phyloP scores from a whole-genome alignment of 2,797 vertebrate genomes.

The Dicrostonyx torquatus region DNA sequence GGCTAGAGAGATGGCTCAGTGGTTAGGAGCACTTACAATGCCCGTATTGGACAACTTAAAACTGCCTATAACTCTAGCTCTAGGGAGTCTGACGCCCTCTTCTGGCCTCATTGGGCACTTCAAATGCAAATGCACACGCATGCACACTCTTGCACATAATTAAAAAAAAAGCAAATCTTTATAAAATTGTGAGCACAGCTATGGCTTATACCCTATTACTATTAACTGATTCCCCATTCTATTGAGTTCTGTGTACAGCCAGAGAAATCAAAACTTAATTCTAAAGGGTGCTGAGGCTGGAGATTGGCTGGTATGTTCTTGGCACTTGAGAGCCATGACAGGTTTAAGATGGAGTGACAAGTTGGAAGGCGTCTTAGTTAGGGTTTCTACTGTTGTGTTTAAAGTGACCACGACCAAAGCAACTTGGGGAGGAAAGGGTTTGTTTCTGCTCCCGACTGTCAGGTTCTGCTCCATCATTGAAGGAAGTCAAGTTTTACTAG shows the following conservation, averaged over 20 bases:
- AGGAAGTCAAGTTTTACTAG: not conserved
- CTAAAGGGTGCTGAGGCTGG: not conserved
- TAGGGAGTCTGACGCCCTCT: not conserved
- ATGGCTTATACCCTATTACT: not conserved
- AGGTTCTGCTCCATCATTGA: not conserved
- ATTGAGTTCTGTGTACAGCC: not conserved
- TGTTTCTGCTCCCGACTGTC: not conserved
- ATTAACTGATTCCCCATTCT: not conserved
- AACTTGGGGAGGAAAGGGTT: not conserved
- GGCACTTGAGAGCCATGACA: not conserved
- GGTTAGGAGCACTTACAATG: not conserved
- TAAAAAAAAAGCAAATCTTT: not conserved
- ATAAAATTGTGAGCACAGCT: not conserved
- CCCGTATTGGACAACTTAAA: not conserved
- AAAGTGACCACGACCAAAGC: not conserved
- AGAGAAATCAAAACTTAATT: not conserved
- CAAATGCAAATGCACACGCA: not conserved
- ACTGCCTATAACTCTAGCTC: not conserved
- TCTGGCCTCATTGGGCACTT: not conserved
- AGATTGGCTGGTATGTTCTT: not conserved
- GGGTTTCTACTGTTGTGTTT: not conserved
- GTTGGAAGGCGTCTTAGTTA: not conserved
- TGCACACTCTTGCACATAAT: not conserved
- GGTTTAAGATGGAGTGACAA: not conserved
- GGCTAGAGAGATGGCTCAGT: not conserved